A percentile compares a stretch with the other conserved stretches of the same genome.
Conservation (phyloP, 2,797 vertebrate genomes). For the Danio jaintianensis region DNA sequence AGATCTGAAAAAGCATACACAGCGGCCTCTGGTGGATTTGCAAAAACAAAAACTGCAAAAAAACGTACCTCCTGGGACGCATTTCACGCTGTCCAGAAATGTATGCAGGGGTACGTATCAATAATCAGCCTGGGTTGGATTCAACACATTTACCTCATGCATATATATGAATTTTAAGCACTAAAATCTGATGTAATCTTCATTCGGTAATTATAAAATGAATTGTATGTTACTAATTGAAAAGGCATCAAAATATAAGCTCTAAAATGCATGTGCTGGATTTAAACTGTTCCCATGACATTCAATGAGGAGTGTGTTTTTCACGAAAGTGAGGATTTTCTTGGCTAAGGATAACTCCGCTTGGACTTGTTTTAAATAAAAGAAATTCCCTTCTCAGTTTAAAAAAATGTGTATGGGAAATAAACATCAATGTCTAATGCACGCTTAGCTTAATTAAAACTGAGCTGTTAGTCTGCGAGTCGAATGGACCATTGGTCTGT, state of each 20-base stretch:
- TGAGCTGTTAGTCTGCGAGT: background rate
- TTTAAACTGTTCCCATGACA: background rate
- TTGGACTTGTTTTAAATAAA: background rate
- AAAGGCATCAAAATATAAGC: conserved; percentile 3
- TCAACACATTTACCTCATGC: background rate
- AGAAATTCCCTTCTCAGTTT: background rate
- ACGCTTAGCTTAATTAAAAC: conserved; percentile 4
- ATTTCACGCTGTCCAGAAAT: no score
- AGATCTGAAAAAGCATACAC: no score
- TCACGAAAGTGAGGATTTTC: background rate
- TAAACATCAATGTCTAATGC: conserved; percentile 15
- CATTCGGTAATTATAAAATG: background rate
- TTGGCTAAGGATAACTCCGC: conserved; percentile 2
- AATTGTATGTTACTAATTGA: background rate
- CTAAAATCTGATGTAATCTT: background rate
- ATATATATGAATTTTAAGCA: background rate
- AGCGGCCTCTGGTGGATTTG: no score
- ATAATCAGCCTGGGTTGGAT: background rate
- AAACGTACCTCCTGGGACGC: no score
- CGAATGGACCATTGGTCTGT: conserved; percentile 9
- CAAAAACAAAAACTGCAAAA: no score
- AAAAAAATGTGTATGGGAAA: background rate
- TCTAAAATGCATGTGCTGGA: background rate
- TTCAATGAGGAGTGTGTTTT: background rate
- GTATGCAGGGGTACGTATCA: no score